Evolutionary conservation across 2,888 invertebrate genomes (phyloP).

Genomic region (Sesia bembeciformis): DNA sequence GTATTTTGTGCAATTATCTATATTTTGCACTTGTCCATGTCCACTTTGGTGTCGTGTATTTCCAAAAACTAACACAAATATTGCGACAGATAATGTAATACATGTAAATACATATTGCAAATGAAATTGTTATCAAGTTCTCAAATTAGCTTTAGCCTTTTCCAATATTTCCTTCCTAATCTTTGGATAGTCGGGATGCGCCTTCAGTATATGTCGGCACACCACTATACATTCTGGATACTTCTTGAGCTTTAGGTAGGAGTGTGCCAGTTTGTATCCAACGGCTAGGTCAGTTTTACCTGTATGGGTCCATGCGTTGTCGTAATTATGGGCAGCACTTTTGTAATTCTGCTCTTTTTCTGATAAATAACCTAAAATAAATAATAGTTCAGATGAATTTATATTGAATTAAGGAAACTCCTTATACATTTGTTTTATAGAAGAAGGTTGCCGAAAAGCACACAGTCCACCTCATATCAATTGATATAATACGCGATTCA

Average conservation of each 20-base stretch:
- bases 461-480: no score
- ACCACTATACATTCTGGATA: constrained; percentile 94
- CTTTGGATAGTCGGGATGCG: constrained; percentile 91
- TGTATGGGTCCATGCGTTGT: constrained; percentile 89
- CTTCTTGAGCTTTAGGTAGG: constrained; percentile 90
- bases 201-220: constrained; percentile 84
- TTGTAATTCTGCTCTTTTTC: constrained; percentile 95
- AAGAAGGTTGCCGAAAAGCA: background rate
- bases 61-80: no score
- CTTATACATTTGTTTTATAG: background rate
- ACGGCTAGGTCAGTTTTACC: constrained; percentile 88
- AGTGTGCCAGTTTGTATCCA: constrained; percentile 94
- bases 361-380: constrained; percentile 80
- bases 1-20: no score
- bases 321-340: constrained; percentile 87
- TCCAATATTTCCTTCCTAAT: constrained; percentile 95
- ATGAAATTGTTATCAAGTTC: constrained; percentile 57
- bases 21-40: no score
- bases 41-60: no score
- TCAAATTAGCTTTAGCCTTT: constrained; percentile 85
- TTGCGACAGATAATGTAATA: background rate
- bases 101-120: background rate
- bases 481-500: no score
- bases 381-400: background rate
- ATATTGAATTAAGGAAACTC: background rate